Evolutionary conservation across 2,797 vertebrate species (phyloP).

Genomic region (Gymnopithys bicolor): DNA sequence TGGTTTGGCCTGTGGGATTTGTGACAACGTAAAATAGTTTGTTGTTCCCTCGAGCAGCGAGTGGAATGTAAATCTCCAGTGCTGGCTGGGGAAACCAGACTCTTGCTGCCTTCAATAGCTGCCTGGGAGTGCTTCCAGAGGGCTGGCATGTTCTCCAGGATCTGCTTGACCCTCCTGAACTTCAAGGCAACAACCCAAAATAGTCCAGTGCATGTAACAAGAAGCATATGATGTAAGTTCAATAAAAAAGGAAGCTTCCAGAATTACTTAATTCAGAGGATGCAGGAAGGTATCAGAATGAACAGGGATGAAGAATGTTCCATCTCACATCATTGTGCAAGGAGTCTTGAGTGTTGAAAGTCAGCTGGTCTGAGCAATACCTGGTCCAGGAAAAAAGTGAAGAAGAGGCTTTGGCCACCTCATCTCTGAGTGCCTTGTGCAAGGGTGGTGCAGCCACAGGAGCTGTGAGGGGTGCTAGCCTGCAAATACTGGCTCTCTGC

Average conservation of each 20-base stretch:
- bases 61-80: slow-evolving; percentile 3
- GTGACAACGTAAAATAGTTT: neutral
- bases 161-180: neutral
- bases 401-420: neutral
- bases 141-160: neutral
- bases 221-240: neutral
- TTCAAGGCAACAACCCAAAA: neutral
- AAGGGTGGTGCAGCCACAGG: neutral
- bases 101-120: neutral
- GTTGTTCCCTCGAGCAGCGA: neutral
- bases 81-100: neutral
- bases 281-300: neutral
- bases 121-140: neutral
- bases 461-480: neutral
- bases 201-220: neutral
- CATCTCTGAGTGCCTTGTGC: neutral
- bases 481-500: neutral
- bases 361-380: neutral
- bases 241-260: neutral
- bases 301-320: neutral
- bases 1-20: slow-evolving; percentile 6
- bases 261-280: neutral
- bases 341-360: neutral
- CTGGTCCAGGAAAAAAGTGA: neutral
- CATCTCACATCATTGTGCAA: accelerated